Evolutionary conservation across 2,888 invertebrate species (phyloP), one percentile per base, ranked within the genome.

Genomic region (Amphipoea oculea): DNA sequence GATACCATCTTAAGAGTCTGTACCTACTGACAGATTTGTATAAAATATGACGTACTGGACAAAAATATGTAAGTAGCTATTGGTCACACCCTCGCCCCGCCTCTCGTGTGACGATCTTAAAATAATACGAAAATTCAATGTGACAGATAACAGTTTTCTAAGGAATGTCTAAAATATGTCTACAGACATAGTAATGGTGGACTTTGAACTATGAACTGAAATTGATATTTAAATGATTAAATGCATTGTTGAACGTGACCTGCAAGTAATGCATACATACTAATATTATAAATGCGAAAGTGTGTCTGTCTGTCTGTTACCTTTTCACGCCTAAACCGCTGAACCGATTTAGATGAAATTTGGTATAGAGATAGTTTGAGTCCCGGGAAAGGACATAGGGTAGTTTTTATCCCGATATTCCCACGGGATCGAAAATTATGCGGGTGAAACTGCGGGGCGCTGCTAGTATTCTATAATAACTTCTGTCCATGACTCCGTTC

Each of bases 81-180:
- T 67, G 6, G 57, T 79, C 71, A 71, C 84, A 72, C 71, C 68
- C 60, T 75, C 63, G 63, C 51, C 63, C 45, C 67, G 63, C 84
- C 66, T 72, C 42, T 63, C 6, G 45, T 79, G 69, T 83, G 79
- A 79, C 70, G 82, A 45, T 84, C 60, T 72, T 57, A 45, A 84
- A 83, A 79, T 84, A 82, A 40, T 71, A 54, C 36, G 40, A 76
- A 68, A 77, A 45, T 23, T 11, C 20, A 69, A 42, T 23, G 6
- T 29, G 17, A 48, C 1, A 73, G 12, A 73, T 51, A 60, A 65
- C 20, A 36, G 14, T 79, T 66, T 60, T 29, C 4, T 63, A 60
- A 12, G 14, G 5, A 48, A 4, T 71, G 20, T 36, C 36, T 36
- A 36, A 36, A 36, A 36, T 36, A 36, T 36, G 36, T 36, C 3